Conservation (phyloP, 2,113 vertebrate genomes). For the Cariama cristata region DNA sequence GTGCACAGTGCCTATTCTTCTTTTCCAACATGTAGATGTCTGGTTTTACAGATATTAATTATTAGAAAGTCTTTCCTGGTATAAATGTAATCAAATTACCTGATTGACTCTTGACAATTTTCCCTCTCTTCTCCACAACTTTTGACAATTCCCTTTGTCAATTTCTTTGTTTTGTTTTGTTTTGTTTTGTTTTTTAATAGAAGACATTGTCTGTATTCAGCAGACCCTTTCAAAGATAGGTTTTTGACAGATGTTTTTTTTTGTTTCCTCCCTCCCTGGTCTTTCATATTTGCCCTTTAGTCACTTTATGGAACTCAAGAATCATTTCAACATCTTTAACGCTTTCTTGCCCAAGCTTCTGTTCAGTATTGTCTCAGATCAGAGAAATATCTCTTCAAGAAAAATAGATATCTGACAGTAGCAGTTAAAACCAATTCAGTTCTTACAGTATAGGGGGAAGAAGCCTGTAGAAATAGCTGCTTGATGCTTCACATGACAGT, state of each 20-base stretch:
- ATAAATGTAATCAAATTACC: neutral
- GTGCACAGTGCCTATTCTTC: neutral
- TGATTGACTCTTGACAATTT: neutral
- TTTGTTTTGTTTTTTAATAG: accelerated
- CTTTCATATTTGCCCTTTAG: neutral
- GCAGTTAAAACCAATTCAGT: neutral
- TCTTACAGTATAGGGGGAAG: neutral
- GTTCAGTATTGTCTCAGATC: neutral
- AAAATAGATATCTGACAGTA: neutral
- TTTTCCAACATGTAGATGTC: neutral
- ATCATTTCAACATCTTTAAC: neutral
- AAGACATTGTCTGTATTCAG: neutral
- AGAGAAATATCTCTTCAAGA: neutral
- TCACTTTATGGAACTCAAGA: neutral
- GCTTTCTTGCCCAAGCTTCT: neutral
- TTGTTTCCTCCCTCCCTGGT: accelerated
- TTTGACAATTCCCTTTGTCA: neutral
- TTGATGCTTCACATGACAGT: neutral
- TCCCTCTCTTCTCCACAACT: neutral
- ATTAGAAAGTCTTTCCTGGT: neutral
- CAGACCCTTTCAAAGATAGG: neutral
- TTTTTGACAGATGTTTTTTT: neutral
- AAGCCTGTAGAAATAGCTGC: neutral
- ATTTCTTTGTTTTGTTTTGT: too few relatives aligned
- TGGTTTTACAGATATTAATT: neutral